Conservation (phyloP, 2,888 invertebrate species). For the Norana najaformis region DNA sequence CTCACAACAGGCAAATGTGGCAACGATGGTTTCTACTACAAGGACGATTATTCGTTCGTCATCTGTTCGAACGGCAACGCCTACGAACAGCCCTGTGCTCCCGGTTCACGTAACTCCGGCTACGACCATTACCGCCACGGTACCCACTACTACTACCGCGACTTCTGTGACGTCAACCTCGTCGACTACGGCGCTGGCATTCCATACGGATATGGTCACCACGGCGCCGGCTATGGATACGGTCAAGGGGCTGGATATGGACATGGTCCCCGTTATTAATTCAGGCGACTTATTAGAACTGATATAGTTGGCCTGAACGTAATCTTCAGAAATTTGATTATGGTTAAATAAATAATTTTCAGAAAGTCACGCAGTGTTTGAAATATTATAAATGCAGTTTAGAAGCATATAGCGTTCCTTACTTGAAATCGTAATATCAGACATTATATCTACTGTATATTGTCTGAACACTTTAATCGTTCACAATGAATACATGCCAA, state of each 20-base stretch:
- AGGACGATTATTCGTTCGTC: constrained; percentile 25
- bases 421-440: not conserved
- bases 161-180: constrained; percentile 43
- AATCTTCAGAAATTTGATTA: not conserved
- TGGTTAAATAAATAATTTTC: not conserved
- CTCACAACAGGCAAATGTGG: constrained; percentile 30
- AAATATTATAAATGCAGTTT: not conserved
- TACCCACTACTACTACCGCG: constrained; percentile 34
- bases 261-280: not conserved
- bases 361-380: not conserved
- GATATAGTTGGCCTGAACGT: not conserved
- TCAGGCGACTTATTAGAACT: not conserved
- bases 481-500: not conserved
- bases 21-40: constrained; percentile 38
- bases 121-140: constrained; percentile 35
- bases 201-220: constrained; percentile 29
- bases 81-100: constrained; percentile 37
- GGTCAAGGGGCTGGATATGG: not conserved
- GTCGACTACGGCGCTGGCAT: constrained; percentile 37
- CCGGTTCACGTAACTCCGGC: constrained; percentile 35
- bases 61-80: constrained; percentile 39
- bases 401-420: not conserved
- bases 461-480: not conserved
- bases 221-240: constrained; percentile 19
- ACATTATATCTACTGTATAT: not conserved